These are phyloP conservation scores for Eidolon dupreanum DNA, from an alignment of 2,797 vertebrate genomes.

Conservation along the genomic window DNA sequence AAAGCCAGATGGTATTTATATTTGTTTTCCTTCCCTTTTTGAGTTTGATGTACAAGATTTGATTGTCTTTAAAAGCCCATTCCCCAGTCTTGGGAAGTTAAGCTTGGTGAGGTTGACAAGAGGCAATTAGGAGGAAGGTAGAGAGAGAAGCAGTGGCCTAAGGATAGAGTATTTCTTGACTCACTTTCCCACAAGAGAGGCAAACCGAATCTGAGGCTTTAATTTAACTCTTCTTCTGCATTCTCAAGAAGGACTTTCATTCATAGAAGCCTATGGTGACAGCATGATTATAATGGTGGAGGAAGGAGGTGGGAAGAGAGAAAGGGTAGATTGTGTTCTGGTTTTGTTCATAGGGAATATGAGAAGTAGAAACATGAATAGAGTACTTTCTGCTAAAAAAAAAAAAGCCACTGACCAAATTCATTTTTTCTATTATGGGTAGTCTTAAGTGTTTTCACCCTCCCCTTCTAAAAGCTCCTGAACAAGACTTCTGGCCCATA, in stretches of 20 bases:
- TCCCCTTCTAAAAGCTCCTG: neutral
- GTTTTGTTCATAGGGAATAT: neutral
- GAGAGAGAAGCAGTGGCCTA: neutral
- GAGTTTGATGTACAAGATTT: neutral
- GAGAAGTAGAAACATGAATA: neutral
- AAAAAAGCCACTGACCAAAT: constrained; percentile 22
- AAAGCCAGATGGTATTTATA: neutral
- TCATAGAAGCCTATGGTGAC: neutral
- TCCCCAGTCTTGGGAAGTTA: neutral
- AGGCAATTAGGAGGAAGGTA: neutral
- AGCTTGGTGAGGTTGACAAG: neutral
- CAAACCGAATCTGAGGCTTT: neutral
- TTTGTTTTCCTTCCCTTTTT: constrained; percentile 22
- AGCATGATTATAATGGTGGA: neutral
- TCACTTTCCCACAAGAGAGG: neutral
- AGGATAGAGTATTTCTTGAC: neutral
- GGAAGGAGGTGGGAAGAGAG: too few species aligned
- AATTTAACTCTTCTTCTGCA: neutral
- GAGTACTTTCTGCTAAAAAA: neutral
- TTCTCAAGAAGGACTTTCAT: neutral
- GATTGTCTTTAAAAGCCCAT: neutral
- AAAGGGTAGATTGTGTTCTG: neutral
- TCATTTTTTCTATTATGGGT: neutral
- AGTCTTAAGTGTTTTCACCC: neutral
- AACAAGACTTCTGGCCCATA: neutral